phyloP scores from a whole-genome alignment of 2,113 vertebrate species.

The Gadus macrocephalus region DNA sequence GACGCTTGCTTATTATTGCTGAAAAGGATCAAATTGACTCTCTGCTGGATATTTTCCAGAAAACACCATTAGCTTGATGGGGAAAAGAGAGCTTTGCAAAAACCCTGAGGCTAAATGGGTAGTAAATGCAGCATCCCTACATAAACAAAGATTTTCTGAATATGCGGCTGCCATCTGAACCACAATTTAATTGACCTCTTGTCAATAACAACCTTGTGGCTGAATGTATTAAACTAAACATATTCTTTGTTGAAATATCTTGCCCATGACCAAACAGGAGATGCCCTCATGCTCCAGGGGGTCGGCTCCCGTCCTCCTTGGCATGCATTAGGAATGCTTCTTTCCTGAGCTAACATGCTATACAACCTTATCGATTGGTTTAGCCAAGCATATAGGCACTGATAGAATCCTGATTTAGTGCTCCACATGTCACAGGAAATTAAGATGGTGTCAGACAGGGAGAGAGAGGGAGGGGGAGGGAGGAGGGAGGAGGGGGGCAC shows the following conservation, averaged over 20 bases:
- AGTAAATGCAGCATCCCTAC: background rate
- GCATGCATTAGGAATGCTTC: constrained; percentile 41
- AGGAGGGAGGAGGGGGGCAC: background rate
- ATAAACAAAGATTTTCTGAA: constrained; percentile 24
- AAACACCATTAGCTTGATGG: constrained; percentile 47
- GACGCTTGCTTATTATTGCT: constrained; percentile 50
- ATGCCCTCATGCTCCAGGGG: constrained; percentile 38
- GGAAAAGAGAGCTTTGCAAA: constrained; percentile 20
- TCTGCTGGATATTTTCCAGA: constrained; percentile 30
- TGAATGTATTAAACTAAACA: constrained; percentile 49
- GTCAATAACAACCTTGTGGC: constrained; percentile 39
- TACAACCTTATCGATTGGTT: constrained; percentile 46
- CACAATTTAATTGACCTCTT: constrained; percentile 40
- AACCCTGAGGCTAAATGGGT: constrained; percentile 17
- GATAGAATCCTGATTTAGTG: constrained; percentile 46
- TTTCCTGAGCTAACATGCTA: constrained; percentile 40
- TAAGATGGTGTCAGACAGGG: constrained; percentile 22
- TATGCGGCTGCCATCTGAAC: constrained; percentile 28
- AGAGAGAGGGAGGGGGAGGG: constrained; percentile 1
- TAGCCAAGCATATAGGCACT: constrained; percentile 46
- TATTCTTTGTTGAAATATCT: constrained; percentile 47
- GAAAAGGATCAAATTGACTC: constrained; percentile 40
- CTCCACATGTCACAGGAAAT: constrained; percentile 37
- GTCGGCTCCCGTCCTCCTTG: constrained; percentile 37
- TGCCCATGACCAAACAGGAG: constrained; percentile 46